These are phyloP conservation scores for Amia ocellicauda DNA, from an alignment of 2,113 vertebrate genomes.

Conservation along the genomic window DNA sequence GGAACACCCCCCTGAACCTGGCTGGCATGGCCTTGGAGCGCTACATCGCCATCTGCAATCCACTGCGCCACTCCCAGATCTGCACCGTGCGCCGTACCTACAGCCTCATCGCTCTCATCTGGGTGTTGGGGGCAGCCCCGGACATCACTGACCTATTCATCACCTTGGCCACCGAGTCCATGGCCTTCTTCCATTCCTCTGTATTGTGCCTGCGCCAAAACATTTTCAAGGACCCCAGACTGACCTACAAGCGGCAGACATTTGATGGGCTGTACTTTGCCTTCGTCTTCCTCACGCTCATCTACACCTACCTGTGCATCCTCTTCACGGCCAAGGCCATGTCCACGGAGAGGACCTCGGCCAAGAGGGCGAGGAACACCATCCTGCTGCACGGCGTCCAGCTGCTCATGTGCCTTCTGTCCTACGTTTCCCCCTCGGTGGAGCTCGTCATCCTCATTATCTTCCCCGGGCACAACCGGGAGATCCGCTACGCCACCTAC, in stretches of 20 bases:
- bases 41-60: slow-evolving; percentile 58
- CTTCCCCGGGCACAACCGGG: slow-evolving; percentile 39
- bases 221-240: slow-evolving; percentile 51
- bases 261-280: slow-evolving; percentile 63
- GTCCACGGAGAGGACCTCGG: slow-evolving; percentile 40
- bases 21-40: slow-evolving; percentile 64
- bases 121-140: slow-evolving; percentile 50
- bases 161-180: slow-evolving; percentile 47
- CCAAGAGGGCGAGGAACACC: slow-evolving; percentile 55
- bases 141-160: slow-evolving; percentile 59
- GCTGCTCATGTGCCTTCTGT: slow-evolving; percentile 66
- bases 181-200: slow-evolving; percentile 54
- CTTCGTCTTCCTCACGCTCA: slow-evolving; percentile 53
- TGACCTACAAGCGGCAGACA: slow-evolving; percentile 42
- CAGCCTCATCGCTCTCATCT: slow-evolving; percentile 49
- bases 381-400: slow-evolving; percentile 64
- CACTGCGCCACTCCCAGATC: slow-evolving; percentile 50
- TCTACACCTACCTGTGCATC: slow-evolving; percentile 59
- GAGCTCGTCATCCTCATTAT: slow-evolving; percentile 44
- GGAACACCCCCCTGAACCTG: slow-evolving; percentile 56
- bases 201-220: slow-evolving; percentile 56
- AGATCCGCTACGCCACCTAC: slow-evolving; percentile 59
- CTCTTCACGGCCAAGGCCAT: slow-evolving; percentile 46
- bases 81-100: slow-evolving; percentile 54
- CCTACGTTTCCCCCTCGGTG: slow-evolving; percentile 58